A percentile compares a stretch with the other conserved stretches of the same genome.
phyloP scores from a whole-genome alignment of 2,797 vertebrate genomes.

The Salarias fasciatus region DNA sequence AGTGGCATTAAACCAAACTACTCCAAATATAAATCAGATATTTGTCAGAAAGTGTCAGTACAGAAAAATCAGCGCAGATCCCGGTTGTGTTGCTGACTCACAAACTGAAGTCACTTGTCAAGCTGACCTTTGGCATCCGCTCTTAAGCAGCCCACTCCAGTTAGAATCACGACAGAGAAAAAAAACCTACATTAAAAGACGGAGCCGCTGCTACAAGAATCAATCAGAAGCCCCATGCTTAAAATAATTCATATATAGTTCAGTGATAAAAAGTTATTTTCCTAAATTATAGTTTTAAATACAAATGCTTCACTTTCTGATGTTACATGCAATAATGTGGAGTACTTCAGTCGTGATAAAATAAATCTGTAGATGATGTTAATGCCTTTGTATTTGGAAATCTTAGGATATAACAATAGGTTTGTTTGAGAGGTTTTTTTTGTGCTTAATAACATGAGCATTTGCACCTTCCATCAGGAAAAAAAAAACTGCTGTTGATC shows the following conservation, averaged over 20 bases:
- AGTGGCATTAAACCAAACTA: background rate
- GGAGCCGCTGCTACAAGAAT: background rate
- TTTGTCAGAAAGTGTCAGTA: background rate
- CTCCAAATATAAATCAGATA: background rate
- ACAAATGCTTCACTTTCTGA: too few relatives aligned
- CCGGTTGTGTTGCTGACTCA: slow-evolving; percentile 19
- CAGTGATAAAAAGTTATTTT: background rate
- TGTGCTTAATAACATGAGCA: too few relatives aligned
- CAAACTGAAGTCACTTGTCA: slow-evolving; percentile 33
- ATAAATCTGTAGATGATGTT: too few relatives aligned
- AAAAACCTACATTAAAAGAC: background rate
- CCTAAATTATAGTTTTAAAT: too few relatives aligned
- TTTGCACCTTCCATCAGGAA: too few relatives aligned
- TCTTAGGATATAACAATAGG: too few relatives aligned
- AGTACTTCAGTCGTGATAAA: too few relatives aligned
- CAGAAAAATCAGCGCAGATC: background rate
- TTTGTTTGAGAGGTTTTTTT: too few relatives aligned
- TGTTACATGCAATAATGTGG: too few relatives aligned
- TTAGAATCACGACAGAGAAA: slow-evolving; percentile 11
- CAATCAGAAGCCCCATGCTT: background rate
- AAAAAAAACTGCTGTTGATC: too few relatives aligned
- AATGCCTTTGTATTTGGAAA: too few relatives aligned
- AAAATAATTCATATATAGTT: background rate
- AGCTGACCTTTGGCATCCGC: slow-evolving; percentile 18
- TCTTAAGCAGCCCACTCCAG: slow-evolving; percentile 19